These are phyloP conservation scores for Drosophila villosipedis DNA, from an alignment of 2,888 invertebrate genomes.

Conservation along the genomic window DNA sequence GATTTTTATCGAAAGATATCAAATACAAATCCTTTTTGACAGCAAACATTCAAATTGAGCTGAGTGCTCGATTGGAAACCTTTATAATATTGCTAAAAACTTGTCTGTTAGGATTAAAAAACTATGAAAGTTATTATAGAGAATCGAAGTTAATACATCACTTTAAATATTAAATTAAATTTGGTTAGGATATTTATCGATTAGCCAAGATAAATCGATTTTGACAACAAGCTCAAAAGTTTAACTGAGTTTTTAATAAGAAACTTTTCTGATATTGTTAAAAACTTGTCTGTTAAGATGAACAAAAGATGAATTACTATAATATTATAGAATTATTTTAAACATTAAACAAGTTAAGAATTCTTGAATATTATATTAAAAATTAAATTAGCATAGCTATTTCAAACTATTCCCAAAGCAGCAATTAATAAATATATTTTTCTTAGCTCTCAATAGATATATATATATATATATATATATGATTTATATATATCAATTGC, in stretches of 20 bases:
- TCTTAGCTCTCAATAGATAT: neutral
- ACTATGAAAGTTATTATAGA: neutral
- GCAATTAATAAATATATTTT: too few species aligned
- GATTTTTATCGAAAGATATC: neutral
- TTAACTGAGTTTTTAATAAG: neutral
- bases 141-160: neutral
- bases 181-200: neutral
- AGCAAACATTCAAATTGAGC: too few species aligned
- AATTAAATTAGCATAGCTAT: too few species aligned
- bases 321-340: neutral
- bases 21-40: too few species aligned
- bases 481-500: neutral
- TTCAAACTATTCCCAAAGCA: neutral
- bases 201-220: neutral
- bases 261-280: neutral
- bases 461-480: neutral
- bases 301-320: neutral
- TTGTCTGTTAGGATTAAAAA: neutral
- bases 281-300: neutral
- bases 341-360: neutral
- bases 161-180: neutral
- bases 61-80: neutral
- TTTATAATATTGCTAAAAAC: neutral
- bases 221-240: neutral
- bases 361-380: neutral